These are phyloP conservation scores for Drosophila elegans DNA, from an alignment of 1,140 invertebrate genomes.

Conservation along the genomic window DNA sequence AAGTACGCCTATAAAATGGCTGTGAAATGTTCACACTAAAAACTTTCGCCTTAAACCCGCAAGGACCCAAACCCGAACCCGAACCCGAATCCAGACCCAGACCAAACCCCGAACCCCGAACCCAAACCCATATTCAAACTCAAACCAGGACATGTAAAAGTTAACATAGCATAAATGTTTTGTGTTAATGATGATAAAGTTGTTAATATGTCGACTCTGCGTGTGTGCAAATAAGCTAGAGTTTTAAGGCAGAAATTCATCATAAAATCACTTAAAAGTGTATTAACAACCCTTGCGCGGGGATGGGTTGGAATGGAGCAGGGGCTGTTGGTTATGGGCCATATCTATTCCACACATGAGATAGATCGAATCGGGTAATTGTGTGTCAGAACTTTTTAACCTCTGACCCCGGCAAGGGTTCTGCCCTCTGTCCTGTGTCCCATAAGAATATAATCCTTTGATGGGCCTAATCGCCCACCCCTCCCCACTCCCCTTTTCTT, in stretches of 20 bases:
- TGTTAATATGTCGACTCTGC: slow-evolving; percentile 34
- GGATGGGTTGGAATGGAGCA: slow-evolving; percentile 13
- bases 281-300: slow-evolving; percentile 65
- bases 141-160: slow-evolving; percentile 45
- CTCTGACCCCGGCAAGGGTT: slow-evolving; percentile 62
- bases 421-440: slow-evolving; percentile 26
- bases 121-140: slow-evolving; percentile 17
- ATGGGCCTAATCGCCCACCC: slow-evolving; percentile 74
- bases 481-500: neutral
- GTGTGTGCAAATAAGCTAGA: slow-evolving; percentile 71
- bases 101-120: slow-evolving; percentile 17
- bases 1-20: slow-evolving; percentile 80
- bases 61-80: slow-evolving; percentile 1
- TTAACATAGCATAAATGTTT: slow-evolving; percentile 22
- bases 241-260: slow-evolving; percentile 81
- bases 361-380: slow-evolving; percentile 61
- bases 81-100: slow-evolving; percentile 5
- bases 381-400: slow-evolving; percentile 79
- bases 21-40: slow-evolving; percentile 81
- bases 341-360: slow-evolving; percentile 43
- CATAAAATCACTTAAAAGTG: slow-evolving; percentile 83
- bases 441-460: slow-evolving; percentile 72
- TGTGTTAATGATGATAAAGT: slow-evolving; percentile 59
- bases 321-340: neutral
- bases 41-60: slow-evolving; percentile 60